phyloP scores from a whole-genome alignment of 2,888 invertebrate species.

The Diarsia mendica region DNA sequence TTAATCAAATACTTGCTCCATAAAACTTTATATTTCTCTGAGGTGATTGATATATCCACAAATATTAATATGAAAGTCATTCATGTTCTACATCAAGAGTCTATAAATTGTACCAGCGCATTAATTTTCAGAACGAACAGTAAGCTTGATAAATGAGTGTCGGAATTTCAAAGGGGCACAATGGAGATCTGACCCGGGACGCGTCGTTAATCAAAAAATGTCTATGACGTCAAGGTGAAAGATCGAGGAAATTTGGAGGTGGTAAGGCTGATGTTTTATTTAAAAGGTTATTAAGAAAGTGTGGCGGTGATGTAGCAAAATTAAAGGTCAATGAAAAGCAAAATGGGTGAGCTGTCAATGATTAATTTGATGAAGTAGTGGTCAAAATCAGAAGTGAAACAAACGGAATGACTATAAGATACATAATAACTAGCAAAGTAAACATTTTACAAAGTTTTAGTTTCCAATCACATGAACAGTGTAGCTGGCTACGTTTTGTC shows the following conservation, averaged over 20 bases:
- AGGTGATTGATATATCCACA: conserved; percentile 53
- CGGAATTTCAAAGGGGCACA: conserved; percentile 87
- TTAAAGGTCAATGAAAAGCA: not conserved
- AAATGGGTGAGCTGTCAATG: not conserved
- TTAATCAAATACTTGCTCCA: conserved; percentile 10
- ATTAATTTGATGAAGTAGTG: not conserved
- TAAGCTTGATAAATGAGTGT: conserved; percentile 89
- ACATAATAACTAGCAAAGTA: not conserved
- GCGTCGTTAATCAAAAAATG: conserved; percentile 87
- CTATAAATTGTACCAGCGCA: conserved; percentile 75
- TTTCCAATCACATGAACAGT: not conserved
- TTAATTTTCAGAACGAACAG: conserved; percentile 86
- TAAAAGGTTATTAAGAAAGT: conserved; percentile 39
- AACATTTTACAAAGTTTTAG: not conserved
- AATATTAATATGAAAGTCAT: conserved; percentile 54
- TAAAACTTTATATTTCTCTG: conserved; percentile 9
- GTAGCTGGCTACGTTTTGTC: not conserved
- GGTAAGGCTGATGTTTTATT: conserved; percentile 49
- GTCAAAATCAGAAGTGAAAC: too few relatives aligned
- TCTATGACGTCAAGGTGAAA: conserved; percentile 81
- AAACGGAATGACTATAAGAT: not conserved
- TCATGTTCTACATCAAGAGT: conserved; percentile 63
- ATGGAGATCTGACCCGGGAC: conserved; percentile 84
- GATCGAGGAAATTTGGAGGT: conserved; percentile 69
- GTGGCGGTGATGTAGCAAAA: conserved; percentile 11